Conservation (phyloP, 2,888 invertebrate species). For the Chymomyza amoena region DNA sequence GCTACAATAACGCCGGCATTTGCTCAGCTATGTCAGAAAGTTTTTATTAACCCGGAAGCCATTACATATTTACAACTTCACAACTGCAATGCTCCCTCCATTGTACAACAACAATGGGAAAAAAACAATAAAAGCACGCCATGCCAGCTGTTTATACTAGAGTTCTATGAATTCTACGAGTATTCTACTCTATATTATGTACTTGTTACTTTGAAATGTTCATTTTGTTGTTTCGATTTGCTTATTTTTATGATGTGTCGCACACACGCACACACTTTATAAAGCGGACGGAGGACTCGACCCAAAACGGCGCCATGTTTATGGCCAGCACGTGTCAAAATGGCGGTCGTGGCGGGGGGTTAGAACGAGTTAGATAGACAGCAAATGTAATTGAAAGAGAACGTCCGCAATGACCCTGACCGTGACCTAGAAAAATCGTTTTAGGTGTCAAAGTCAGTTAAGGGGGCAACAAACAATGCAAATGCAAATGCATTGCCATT, state of each 20-base stretch:
- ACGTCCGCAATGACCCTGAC: constrained; percentile 47
- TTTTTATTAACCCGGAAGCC: no score
- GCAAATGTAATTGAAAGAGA: neutral
- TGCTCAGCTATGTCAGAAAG: no score
- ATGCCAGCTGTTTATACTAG: no score
- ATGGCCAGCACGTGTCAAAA: constrained; percentile 66
- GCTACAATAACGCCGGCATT: no score
- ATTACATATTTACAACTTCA: no score
- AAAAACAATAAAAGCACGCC: no score
- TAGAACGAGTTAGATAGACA: neutral
- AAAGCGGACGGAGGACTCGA: neutral
- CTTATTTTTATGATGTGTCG: constrained; percentile 46
- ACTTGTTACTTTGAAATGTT: neutral
- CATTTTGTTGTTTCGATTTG: neutral
- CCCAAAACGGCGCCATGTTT: constrained; percentile 43
- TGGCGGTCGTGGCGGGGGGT: constrained; percentile 18
- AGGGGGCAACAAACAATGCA: neutral
- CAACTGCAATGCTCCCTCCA: no score
- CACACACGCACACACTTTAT: constrained; percentile 34
- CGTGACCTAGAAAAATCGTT: constrained; percentile 68
- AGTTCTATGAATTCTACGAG: no score
- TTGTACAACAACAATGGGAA: no score
- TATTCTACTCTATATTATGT: neutral
- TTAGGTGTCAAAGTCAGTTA: constrained; percentile 63
- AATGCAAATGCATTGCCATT: constrained; percentile 20